Evolutionary conservation across 2,113 vertebrate species (phyloP).

Genomic region (Lamprologus lemairii): DNA sequence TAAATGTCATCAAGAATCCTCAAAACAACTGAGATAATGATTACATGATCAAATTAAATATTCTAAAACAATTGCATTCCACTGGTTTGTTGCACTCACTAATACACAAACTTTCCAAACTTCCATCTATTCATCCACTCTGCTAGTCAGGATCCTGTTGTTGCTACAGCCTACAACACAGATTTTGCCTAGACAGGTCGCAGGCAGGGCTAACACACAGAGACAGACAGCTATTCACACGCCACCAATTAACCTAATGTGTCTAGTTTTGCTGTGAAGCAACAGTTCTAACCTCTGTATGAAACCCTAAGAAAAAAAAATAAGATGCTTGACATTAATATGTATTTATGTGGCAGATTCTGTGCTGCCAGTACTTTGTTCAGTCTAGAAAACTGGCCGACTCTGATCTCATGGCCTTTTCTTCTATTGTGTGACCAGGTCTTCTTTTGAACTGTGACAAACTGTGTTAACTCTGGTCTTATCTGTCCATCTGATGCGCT

Average conservation of each 20-base stretch:
- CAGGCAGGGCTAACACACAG: neutral
- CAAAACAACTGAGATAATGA: neutral
- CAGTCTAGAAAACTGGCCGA: neutral
- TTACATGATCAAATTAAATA: neutral
- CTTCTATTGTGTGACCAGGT: neutral
- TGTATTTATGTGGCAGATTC: neutral
- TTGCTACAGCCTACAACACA: rapidly evolving
- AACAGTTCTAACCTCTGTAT: neutral
- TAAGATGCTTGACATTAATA: neutral
- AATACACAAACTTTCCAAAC: neutral
- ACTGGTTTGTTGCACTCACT: neutral
- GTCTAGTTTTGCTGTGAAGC: neutral
- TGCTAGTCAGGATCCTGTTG: neutral
- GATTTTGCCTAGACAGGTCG: neutral
- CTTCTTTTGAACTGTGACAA: neutral
- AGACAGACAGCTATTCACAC: neutral
- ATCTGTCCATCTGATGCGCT: neutral
- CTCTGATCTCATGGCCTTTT: neutral
- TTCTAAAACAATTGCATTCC: neutral
- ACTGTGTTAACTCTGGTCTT: neutral
- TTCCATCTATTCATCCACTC: neutral
- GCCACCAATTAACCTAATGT: neutral
- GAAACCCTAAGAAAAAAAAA: neutral
- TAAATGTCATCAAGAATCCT: neutral
- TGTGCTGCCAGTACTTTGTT: neutral